Base-by-base conservation (phyloP, 2,797 vertebrate genomes). In the Platalea minor region DNA sequence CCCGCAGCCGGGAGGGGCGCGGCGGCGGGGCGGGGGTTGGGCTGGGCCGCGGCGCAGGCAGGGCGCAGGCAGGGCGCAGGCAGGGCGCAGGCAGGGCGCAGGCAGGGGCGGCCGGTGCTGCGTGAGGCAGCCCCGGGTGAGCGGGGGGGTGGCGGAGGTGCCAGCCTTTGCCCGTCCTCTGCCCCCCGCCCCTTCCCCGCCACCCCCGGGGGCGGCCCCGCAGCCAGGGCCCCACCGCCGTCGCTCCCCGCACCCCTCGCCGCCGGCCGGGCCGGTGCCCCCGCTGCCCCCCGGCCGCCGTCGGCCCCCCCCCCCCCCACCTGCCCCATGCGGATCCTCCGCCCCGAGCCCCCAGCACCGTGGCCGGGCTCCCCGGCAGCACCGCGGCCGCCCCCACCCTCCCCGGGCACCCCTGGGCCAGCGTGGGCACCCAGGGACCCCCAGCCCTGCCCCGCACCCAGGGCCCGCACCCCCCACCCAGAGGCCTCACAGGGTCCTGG, bases 381-480 rank as follows among this genome's bases (percentile, higher is more conserved):
- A 41, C 61, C 13, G 5, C 5, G 43, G 24, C 61, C 5, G 16
- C 45, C 35, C 45, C 33, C 20, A 1, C 21, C 37, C 12, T 26
- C 63, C 31, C 26, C 15, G 17, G 5, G 63, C 60, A 29, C 26
- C 17, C 63, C 29, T 3, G 29, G 23, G 10, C 13, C 37, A 10
- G 15, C 11, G 10, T 48, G 53, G 25, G 2, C 16, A 4, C 2
- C 20, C 37, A 7, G 61, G 31, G 72, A 25, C 29, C 11, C 13
- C 29, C 35, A 7, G 10, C 65, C 26, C n/a, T 9, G 5, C 8
- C 17, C 39, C 15, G 0, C 8, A 1, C 10, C n/a, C 46, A 5
- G 39, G 46, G 54, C 21, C 50, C 4, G 13, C 2, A 33, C 35
- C 39, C 45, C 3, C 48, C 11, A 17, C 48, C 70, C 76, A 19